A percentile compares a stretch with the other conserved stretches of the same genome.
Evolutionary conservation across 2,888 invertebrate species (phyloP).

Genomic region (Melanargia galathea): DNA sequence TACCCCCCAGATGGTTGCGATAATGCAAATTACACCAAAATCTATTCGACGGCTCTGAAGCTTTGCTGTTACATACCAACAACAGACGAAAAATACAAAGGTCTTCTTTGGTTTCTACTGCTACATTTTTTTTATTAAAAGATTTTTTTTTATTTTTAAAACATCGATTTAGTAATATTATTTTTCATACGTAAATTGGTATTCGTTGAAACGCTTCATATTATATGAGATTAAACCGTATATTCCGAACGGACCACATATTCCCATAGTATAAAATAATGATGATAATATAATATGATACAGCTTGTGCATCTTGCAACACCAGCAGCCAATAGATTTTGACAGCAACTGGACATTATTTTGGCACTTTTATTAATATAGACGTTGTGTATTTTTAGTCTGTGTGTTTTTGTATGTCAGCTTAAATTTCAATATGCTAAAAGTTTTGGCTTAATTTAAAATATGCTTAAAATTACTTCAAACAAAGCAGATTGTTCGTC

Average conservation of each 20-base stretch:
- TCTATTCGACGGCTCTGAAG: conserved; percentile 25
- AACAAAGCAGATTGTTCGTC: neutral
- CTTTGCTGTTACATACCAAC: conserved; percentile 23
- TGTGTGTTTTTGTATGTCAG: conserved; percentile 17
- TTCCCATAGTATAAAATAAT: conserved; percentile 53
- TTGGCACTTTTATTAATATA: conserved; percentile 24
- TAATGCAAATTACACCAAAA: conserved; percentile 20
- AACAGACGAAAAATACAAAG: conserved; percentile 21
- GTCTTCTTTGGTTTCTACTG: neutral
- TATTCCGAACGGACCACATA: conserved; percentile 64
- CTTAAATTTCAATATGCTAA: conserved; percentile 7
- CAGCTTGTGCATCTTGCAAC: conserved; percentile 16
- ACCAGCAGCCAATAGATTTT: conserved; percentile 20
- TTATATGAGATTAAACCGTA: neutral
- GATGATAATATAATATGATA: too few relatives aligned
- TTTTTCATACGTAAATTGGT: neutral
- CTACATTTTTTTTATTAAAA: neutral
- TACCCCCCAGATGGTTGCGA: conserved; percentile 20
- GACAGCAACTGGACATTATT: conserved; percentile 5
- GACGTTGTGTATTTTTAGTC: conserved; percentile 10
- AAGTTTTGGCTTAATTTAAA: conserved; percentile 1
- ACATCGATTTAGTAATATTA: neutral
- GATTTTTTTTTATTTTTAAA: conserved; percentile 5
- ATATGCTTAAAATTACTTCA: conserved; percentile 6
- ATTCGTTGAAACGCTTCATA: conserved; percentile 4